A percentile compares a stretch with the other conserved stretches of the same genome.
Evolutionary conservation across 53 echinoderm and acorn worm genomes (phyloP).

Genomic region (Paracentrotus lividus): DNA sequence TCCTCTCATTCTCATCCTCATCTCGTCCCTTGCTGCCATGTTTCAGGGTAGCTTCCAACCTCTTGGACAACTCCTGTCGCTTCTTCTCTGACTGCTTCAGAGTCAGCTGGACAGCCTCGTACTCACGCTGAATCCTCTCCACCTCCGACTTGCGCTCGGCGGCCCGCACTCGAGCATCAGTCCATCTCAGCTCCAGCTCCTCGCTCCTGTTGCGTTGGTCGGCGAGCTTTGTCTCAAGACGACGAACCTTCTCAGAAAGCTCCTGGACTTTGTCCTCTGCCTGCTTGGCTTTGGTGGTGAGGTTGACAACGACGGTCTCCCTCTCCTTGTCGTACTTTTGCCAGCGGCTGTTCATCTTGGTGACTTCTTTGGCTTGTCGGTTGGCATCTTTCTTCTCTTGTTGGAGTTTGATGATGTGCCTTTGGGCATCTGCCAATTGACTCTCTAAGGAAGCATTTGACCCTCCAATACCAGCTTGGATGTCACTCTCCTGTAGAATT

Average conservation of each 20-base stretch:
- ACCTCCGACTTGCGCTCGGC: conserved; percentile 60
- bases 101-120: background rate
- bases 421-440: background rate
- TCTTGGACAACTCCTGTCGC: background rate
- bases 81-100: conserved; percentile 61
- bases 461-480: conserved; percentile 30
- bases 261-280: conserved; percentile 17
- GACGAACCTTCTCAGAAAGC: background rate
- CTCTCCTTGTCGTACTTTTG: conserved; percentile 66
- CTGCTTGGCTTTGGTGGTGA: background rate
- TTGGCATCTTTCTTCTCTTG: conserved; percentile 32
- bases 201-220: conserved; percentile 44
- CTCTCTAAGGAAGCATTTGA: background rate
- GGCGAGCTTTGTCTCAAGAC: background rate
- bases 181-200: conserved; percentile 65
- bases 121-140: conserved; percentile 50
- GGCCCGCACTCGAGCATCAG: conserved; percentile 64
- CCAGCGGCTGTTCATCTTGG: conserved; percentile 67
- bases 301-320: conserved; percentile 47
- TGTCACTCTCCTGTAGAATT: conserved; percentile 4
- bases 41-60: conserved; percentile 17
- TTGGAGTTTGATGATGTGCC: background rate
- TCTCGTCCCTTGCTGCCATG: background rate
- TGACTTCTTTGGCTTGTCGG: conserved; percentile 37
- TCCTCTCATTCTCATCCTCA: background rate